A percentile compares a stretch with the other conserved stretches of the same genome.
Evolutionary conservation across 53 echinoderm and acorn worm species (phyloP).

Genomic region (Mesocentrotus franciscanus): DNA sequence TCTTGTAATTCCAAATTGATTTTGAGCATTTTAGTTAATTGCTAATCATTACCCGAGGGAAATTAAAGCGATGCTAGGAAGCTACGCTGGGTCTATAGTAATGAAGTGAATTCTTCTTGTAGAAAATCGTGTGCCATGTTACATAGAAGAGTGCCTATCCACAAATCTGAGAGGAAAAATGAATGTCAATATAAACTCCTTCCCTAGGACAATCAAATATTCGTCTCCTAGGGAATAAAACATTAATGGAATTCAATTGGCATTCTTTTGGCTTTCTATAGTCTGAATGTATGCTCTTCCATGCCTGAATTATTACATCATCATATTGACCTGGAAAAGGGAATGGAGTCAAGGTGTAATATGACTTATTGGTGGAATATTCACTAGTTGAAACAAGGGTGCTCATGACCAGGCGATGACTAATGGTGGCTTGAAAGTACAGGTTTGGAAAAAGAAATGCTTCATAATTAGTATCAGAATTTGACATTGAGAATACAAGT

Average conservation of each 20-base stretch:
- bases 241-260: constrained; percentile 12
- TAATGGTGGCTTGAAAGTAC: no score
- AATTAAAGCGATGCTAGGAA: neutral
- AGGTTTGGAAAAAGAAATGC: no score
- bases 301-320: neutral
- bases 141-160: neutral
- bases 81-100: neutral
- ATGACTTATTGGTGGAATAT: neutral
- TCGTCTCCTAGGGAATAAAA: constrained; percentile 21
- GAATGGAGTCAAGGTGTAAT: neutral
- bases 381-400: neutral
- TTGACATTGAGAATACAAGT: neutral
- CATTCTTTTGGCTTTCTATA: neutral
- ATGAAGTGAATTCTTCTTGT: neutral
- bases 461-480: neutral
- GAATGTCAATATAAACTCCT: constrained; percentile 10
- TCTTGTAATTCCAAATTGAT: neutral
- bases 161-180: neutral
- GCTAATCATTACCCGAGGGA: neutral
- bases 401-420: neutral
- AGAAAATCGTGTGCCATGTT: constrained; percentile 8
- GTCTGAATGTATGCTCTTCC: neutral
- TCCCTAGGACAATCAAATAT: neutral
- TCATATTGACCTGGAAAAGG: neutral
- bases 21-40: neutral